These are phyloP conservation scores for Thaleichthys pacificus DNA, from an alignment of 2,797 vertebrate species.

Conservation along the genomic window DNA sequence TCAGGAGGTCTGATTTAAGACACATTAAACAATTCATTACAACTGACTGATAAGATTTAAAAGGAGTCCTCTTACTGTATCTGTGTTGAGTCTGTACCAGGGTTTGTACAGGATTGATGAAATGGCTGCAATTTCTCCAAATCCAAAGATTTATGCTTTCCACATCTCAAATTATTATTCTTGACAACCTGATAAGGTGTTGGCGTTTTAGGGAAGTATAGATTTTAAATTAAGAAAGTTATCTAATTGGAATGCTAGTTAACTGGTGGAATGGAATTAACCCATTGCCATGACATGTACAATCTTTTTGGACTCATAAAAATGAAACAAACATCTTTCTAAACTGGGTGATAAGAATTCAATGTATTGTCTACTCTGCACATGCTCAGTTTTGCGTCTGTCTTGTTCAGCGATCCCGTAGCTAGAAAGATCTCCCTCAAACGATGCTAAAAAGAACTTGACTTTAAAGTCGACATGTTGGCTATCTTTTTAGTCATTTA, in stretches of 20 bases:
- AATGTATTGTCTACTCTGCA: conserved; percentile 43
- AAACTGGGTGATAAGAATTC: conserved; percentile 24
- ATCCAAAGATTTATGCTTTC: too few species aligned
- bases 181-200: neutral
- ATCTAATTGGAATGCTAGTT: neutral
- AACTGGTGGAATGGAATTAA: neutral
- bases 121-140: too few species aligned
- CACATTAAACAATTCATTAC: conserved; percentile 27
- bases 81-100: neutral
- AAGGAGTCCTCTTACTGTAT: too few species aligned
- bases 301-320: neutral
- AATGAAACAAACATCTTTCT: conserved; percentile 31
- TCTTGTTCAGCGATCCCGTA: conserved; percentile 37
- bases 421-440: conserved; percentile 1
- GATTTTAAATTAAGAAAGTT: neutral
- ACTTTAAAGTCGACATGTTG: conserved; percentile 12
- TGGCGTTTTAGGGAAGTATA: neutral
- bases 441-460: neutral
- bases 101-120: too few species aligned
- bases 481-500: too few species aligned
- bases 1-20: conserved; percentile 31
- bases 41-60: conserved; percentile 5
- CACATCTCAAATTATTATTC: too few species aligned
- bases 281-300: neutral
- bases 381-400: conserved; percentile 17